These are phyloP conservation scores for Rhincodon typus DNA, from an alignment of 2,797 vertebrate species.

Conservation along the genomic window DNA sequence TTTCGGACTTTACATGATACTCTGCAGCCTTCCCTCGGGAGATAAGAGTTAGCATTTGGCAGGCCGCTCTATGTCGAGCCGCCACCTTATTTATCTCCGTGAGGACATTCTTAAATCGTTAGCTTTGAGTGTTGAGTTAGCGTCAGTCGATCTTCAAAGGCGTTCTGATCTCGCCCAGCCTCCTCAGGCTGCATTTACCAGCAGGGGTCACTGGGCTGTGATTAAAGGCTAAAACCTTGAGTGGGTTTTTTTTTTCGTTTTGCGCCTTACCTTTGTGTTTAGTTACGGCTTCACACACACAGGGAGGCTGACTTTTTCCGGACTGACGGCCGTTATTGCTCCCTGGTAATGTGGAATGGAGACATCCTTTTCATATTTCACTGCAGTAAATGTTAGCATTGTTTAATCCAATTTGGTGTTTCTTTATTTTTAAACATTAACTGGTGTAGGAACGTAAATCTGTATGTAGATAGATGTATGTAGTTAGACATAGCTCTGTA, in stretches of 20 bases:
- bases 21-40: not conserved
- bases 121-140: not conserved
- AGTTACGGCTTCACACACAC: not conserved
- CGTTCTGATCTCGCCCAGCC: not conserved
- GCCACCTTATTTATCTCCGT: not conserved
- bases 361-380: not conserved
- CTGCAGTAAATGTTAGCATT: not conserved
- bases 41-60: not conserved
- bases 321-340: not conserved
- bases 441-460: too few species aligned
- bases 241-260: not conserved
- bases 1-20: not conserved
- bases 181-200: not conserved
- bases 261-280: not conserved
- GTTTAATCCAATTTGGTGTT: not conserved
- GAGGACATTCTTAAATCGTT: not conserved
- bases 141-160: not conserved
- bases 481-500: too few species aligned
- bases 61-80: not conserved
- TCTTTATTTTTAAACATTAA: too few species aligned
- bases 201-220: slow-evolving; percentile 31
- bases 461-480: too few species aligned
- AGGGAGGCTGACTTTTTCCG: not conserved
- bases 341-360: not conserved
- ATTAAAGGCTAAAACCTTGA: slow-evolving; percentile 8